Base-by-base conservation (phyloP, 2,113 vertebrate species). In the Eurypyga helias region DNA sequence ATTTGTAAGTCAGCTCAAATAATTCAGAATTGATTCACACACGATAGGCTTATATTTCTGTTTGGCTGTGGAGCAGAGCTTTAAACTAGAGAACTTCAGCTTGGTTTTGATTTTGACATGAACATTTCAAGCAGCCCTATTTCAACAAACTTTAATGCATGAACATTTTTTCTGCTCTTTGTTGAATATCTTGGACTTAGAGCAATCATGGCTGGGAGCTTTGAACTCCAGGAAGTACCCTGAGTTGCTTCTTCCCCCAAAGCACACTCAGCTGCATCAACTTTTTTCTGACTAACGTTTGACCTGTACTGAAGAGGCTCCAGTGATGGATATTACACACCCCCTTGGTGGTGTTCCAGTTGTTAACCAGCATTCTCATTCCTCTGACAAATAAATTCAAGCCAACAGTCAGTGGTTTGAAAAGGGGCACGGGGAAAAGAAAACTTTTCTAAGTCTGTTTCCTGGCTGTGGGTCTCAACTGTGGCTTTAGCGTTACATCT, bases 91-190 rank as follows among this genome's bases (percentile, higher is more conserved):
- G 75, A 94, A 65, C 28, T 71, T 90, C 52, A 60, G 20, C 46
- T 87, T 92, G 78, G 77, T 87, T 97, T 93, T 84, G 77, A 55
- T 90, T 96, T 93, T 95, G 67, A 76, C 13, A 11, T 33, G 62
- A 81, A 46, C 57, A 34, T 86, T 96, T 92, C 70, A 69, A 79
- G 49, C 67, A 86, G 25, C 11, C 24, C 14, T 82, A 10, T 87
- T 93, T 55, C 75, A 65, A 38, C 65, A 33, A 60, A 61, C n/a
- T 78, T 78, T 80, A 24, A 28, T 38, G 33, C 13, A 54, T 69
- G 70, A 62, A 36, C 43, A 2, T 20, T 41, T 71, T 72, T 58
- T 34, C 14, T 78, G 23, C 4, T 14, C 5, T 90, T 83, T 43
- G 18, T 66, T 75, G 54, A 29, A 13, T 84, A 52, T 71, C 28